These are phyloP conservation scores for Morone chrysops DNA, from an alignment of 2,113 vertebrate species.

Conservation along the genomic window DNA sequence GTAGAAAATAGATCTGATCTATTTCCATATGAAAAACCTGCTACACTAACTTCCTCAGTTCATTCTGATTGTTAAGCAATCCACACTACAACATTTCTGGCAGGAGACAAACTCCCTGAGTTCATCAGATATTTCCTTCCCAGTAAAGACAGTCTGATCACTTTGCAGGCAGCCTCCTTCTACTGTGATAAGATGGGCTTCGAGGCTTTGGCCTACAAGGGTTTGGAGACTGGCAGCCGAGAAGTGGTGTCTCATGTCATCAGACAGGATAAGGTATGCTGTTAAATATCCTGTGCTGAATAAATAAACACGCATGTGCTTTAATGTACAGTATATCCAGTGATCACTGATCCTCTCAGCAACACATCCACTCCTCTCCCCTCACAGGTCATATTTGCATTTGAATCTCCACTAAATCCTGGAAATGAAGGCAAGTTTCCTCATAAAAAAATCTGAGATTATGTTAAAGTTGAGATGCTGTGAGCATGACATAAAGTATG, in stretches of 20 bases:
- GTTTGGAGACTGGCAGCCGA: constrained; percentile 85
- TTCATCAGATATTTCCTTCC: background rate
- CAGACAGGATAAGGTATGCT: constrained; percentile 85
- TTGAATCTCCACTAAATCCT: constrained; percentile 85
- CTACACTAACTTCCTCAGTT: background rate
- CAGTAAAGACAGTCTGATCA: constrained; percentile 2
- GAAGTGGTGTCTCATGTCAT: constrained; percentile 85
- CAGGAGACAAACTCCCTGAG: background rate
- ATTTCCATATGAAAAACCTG: background rate
- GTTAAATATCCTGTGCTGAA: background rate
- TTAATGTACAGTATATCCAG: background rate
- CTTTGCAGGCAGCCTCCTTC: constrained; percentile 82
- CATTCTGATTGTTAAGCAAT: background rate
- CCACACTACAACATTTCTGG: background rate
- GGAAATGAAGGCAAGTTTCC: constrained; percentile 82
- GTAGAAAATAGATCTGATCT: background rate
- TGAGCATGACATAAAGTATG: background rate
- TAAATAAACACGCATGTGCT: background rate
- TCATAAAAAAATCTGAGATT: background rate
- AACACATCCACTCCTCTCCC: constrained; percentile 29
- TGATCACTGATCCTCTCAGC: background rate
- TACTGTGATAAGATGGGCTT: constrained; percentile 89
- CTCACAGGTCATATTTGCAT: constrained; percentile 84
- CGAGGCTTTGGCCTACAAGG: constrained; percentile 86
- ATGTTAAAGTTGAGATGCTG: background rate